A percentile compares a stretch with the other conserved stretches of the same genome.
Evolutionary conservation across 1,140 invertebrate genomes (phyloP).

Genomic region (Belonocnema kinseyi): DNA sequence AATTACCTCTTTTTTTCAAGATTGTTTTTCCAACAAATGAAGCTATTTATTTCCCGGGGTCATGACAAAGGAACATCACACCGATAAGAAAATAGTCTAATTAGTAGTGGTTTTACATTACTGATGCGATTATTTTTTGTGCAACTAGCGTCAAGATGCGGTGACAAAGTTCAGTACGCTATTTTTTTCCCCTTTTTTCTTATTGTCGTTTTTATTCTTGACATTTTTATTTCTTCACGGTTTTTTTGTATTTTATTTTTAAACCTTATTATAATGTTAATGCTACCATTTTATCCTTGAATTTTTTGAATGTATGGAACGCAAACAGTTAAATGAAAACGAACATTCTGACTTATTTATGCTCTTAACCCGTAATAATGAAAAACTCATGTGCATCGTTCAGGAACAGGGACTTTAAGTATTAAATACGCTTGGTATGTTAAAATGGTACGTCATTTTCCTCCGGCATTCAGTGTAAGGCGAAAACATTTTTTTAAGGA

Average conservation of each 20-base stretch:
- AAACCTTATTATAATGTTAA: background rate
- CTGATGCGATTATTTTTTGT: background rate
- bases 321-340: background rate
- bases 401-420: conserved; percentile 10
- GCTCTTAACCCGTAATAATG: conserved; percentile 13
- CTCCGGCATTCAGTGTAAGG: background rate
- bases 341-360: background rate
- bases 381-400: conserved; percentile 18
- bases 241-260: background rate
- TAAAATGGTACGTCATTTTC: conserved; percentile 1
- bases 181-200: too few relatives aligned
- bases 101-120: background rate
- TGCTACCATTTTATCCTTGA: background rate
- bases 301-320: background rate
- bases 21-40: background rate
- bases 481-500: too few relatives aligned
- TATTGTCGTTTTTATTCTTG: background rate
- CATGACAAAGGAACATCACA: background rate
- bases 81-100: background rate
- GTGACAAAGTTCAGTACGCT: background rate
- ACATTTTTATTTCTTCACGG: background rate
- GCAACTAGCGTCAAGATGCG: background rate
- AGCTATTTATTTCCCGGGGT: background rate
- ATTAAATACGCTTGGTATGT: background rate
- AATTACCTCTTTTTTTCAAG: background rate